Evolutionary conservation across 2,888 invertebrate species (phyloP).

Genomic region (Erannis defoliaria): DNA sequence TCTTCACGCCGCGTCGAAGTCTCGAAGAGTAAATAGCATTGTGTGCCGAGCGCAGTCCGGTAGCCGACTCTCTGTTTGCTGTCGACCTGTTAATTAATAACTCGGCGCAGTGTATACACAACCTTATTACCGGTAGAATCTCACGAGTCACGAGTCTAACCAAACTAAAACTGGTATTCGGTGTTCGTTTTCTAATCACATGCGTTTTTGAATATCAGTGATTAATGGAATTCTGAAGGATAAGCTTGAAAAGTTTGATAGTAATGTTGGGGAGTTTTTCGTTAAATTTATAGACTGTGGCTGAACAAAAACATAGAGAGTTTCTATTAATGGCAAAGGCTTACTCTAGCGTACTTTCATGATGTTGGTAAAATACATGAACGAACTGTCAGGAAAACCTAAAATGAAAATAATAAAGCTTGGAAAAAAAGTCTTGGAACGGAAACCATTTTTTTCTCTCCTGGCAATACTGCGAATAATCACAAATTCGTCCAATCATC

Average conservation of each 20-base stretch:
- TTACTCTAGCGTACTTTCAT: no score
- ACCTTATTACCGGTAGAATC: conserved; percentile 86
- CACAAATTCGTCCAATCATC: no score
- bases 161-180: conserved; percentile 73
- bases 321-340: no score
- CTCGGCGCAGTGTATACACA: conserved; percentile 83
- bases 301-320: no score
- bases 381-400: no score
- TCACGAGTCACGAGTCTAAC: conserved; percentile 83
- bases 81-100: conserved; percentile 87
- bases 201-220: conserved; percentile 40
- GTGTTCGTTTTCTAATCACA: conserved; percentile 76
- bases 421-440: no score
- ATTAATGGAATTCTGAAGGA: conserved; percentile 26
- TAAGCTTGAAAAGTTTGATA: not conserved
- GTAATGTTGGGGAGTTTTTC: not conserved
- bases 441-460: no score
- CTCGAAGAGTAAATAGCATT: conserved; percentile 75
- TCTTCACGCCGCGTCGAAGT: conserved; percentile 78
- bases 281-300: no score
- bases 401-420: no score
- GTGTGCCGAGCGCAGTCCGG: conserved; percentile 82
- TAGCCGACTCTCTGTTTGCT: conserved; percentile 83
- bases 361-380: no score
- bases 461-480: no score